These are phyloP conservation scores for Dryobates pubescens DNA, from an alignment of 2,797 vertebrate genomes.

Conservation along the genomic window DNA sequence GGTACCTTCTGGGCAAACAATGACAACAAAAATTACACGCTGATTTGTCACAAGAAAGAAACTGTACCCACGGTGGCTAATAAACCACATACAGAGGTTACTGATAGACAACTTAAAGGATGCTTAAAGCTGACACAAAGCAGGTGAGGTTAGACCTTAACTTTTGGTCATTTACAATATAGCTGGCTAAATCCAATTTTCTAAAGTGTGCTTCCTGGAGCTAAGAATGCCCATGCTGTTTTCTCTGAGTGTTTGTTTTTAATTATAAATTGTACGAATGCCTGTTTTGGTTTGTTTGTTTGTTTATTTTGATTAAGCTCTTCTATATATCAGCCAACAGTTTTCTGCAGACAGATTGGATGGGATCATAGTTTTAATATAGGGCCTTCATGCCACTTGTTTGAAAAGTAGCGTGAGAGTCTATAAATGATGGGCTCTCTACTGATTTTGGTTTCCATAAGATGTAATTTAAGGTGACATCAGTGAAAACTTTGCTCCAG, in stretches of 20 bases:
- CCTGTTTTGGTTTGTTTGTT: too few relatives aligned
- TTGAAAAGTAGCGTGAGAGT: not conserved
- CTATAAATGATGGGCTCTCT: not conserved
- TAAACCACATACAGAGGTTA: slow-evolving; percentile 73
- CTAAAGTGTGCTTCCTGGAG: not conserved
- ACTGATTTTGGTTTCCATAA: not conserved
- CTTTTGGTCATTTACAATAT: not conserved
- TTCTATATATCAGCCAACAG: not conserved
- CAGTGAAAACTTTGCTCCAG: not conserved
- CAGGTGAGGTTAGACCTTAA: slow-evolving; percentile 81
- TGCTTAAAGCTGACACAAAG: slow-evolving; percentile 86
- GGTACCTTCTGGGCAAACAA: slow-evolving; percentile 96
- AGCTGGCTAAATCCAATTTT: not conserved
- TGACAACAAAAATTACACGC: slow-evolving; percentile 86
- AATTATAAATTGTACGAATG: not conserved
- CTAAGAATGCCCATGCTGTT: not conserved
- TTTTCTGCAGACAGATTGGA: not conserved
- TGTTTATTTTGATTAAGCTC: not conserved
- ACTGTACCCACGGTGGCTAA: slow-evolving; percentile 53
- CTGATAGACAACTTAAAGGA: slow-evolving; percentile 86
- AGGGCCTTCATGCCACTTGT: not conserved
- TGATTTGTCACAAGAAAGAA: slow-evolving; percentile 89
- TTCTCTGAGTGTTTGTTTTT: not conserved
- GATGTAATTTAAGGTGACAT: not conserved
- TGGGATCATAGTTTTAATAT: not conserved